Percentiles rank a stretch among this genome's conserved stretches.
Evolutionary conservation across 92 coral and sea anemone genomes (phyloP).

Genomic region (Desmophyllum pertusum): DNA sequence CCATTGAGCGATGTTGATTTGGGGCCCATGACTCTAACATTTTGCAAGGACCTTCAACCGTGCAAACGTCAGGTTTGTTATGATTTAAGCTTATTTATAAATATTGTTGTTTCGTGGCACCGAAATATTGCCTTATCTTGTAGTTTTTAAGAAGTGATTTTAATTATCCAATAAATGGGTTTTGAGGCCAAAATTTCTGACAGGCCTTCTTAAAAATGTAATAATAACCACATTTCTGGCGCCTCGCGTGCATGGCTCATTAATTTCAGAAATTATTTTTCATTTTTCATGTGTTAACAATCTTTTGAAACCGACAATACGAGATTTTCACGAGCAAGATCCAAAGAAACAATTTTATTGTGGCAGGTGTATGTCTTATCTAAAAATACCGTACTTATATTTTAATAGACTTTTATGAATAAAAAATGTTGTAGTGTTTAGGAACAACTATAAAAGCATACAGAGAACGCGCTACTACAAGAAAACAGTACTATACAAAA

Average conservation of each 20-base stretch:
- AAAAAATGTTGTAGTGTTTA: background rate
- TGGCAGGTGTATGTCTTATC: conserved; percentile 21
- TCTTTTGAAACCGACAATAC: background rate
- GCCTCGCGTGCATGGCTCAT: background rate
- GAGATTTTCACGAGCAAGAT: background rate
- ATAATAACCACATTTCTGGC: background rate
- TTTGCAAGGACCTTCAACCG: conserved; percentile 85
- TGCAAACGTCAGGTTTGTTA: conserved; percentile 78
- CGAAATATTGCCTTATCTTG: conserved; percentile 14
- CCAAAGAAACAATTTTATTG: background rate
- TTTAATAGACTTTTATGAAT: conserved; percentile 2
- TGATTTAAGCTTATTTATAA: background rate
- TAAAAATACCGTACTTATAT: background rate
- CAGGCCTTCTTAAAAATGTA: background rate
- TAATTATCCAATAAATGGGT: background rate
- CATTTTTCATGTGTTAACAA: background rate
- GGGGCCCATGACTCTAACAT: conserved; percentile 86
- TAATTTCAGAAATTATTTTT: conserved; percentile 1
- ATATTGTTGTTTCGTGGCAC: conserved; percentile 6
- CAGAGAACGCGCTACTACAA: background rate
- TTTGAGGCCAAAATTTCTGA: background rate
- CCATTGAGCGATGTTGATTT: conserved; percentile 88
- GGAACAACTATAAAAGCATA: background rate
- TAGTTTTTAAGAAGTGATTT: background rate
- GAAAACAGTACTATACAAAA: background rate